phyloP scores from a whole-genome alignment of 2,113 vertebrate genomes.

The Morone saxatilis region DNA sequence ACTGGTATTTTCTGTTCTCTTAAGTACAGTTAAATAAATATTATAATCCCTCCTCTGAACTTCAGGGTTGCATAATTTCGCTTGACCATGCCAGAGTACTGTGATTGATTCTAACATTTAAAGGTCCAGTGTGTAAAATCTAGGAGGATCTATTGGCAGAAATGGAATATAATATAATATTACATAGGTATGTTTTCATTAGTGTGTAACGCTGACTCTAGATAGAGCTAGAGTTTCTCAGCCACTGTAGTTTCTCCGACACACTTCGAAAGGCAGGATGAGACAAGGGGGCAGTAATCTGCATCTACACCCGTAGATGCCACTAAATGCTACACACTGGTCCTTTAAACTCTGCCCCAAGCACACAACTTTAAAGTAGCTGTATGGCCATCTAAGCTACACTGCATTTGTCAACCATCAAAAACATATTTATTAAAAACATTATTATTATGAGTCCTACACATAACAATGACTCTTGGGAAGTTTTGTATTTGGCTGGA shows the following conservation, averaged over 20 bases:
- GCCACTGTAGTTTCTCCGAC: too few relatives aligned
- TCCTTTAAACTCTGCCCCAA: not conserved
- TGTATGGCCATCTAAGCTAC: not conserved
- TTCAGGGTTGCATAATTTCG: not conserved
- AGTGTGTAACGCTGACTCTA: too few relatives aligned
- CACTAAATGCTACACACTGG: too few relatives aligned
- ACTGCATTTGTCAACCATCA: not conserved
- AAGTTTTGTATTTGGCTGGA: not conserved
- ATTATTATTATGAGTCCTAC: not conserved
- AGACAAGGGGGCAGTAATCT: too few relatives aligned
- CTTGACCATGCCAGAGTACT: not conserved
- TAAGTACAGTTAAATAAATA: slow-evolving; percentile 19
- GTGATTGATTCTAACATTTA: not conserved
- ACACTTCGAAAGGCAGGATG: too few relatives aligned
- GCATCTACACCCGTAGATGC: too few relatives aligned
- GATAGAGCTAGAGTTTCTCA: too few relatives aligned
- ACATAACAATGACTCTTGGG: too few relatives aligned
- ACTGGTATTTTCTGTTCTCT: slow-evolving; percentile 27
- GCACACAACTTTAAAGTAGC: not conserved
- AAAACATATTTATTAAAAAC: not conserved
- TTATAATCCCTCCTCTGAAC: slow-evolving; percentile 3
- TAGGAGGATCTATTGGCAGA: too few relatives aligned
- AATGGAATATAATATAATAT: too few relatives aligned
- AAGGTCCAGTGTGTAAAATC: too few relatives aligned
- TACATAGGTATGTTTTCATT: too few relatives aligned